Base-by-base conservation (phyloP, 2,113 vertebrate species). In the Pao palembangensis region DNA sequence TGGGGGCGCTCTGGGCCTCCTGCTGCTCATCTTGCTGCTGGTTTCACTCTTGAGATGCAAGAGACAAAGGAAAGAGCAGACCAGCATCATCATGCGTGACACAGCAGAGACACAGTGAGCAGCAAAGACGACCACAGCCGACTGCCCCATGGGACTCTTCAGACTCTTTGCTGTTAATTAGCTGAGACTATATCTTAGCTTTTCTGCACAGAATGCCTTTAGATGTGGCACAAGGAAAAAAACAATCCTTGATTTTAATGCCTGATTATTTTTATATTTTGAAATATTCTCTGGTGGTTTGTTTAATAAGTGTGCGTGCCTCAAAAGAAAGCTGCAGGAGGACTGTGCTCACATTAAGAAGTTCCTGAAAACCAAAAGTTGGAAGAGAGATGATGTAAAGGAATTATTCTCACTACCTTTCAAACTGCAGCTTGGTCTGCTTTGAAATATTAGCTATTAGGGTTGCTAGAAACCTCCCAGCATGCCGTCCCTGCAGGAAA, bases 31-130 rank as follows among this genome's bases (percentile, higher is more conserved):
- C 15, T 13, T 74, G 48, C 20, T 91, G 55, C 83, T 51, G 0
- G 14, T 85, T 20, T 63, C 90, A 74, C 66, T 92, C 20, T 91
- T 87, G 84, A 87, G 86, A 41, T 64, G 57, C 64, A 80, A 34
- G 71, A 78, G 31, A 54, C 66, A 76, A 2, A 69, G 69, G 61
- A 88, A 83, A 48, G 49, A 62, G 55, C 70, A 67, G 57, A 53
- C 46, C 58, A 55, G 62, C 61, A 63, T 88, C 67, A 69, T 79
- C 0, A 67, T 67, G 76, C 56, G 51, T 1, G 28, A 56, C 62
- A 34, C 50, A n/a, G 53, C 56, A 0, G 61, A n/a, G 28, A 50
- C 51, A 2, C 64, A 55, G 59, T 75, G 72, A 78, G 54, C 61
- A 58, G 49, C 44, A 52, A 52, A 66, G 38, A 7, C 41, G 49